Percentiles rank a stretch among this genome's conserved stretches.
Conservation (phyloP, 2,888 invertebrate species). For the Rhaphigaster nebulosa region DNA sequence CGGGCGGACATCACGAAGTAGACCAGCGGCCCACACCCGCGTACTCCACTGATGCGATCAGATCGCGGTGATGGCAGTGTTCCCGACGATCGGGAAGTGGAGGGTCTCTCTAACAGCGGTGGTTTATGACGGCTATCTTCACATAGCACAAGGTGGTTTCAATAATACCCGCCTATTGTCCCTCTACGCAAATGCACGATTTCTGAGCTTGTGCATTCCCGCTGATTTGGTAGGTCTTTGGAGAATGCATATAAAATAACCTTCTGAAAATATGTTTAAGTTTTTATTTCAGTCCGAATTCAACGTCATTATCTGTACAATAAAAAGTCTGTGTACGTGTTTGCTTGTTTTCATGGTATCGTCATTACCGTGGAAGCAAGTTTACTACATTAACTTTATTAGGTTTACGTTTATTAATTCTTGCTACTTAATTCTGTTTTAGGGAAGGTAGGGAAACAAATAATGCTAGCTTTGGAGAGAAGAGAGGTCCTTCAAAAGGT, state of each 20-base stretch:
- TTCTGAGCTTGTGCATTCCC: not conserved
- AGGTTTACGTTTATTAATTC: no score
- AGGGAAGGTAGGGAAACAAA: no score
- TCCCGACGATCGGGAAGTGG: not conserved
- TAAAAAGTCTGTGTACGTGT: no score
- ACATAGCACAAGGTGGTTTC: not conserved
- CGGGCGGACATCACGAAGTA: constrained; percentile 26
- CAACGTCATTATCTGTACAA: no score
- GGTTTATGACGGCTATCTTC: constrained; percentile 23
- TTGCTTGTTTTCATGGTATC: no score
- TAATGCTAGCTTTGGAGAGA: no score
- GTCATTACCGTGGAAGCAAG: no score
- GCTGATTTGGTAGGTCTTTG: not conserved
- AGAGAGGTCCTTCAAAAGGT: no score
- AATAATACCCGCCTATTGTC: not conserved
- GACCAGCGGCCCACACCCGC: not conserved
- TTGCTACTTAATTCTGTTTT: no score
- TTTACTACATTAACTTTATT: no score
- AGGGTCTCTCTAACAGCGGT: constrained; percentile 27
- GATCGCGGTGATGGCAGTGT: constrained; percentile 36
- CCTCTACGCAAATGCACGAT: constrained; percentile 24
- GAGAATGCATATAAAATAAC: not conserved
- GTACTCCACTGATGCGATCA: constrained; percentile 26
- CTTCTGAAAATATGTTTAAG: no score
- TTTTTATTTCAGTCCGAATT: no score